These are phyloP conservation scores for Formica aserva DNA, from an alignment of 2,888 invertebrate genomes.

Conservation along the genomic window DNA sequence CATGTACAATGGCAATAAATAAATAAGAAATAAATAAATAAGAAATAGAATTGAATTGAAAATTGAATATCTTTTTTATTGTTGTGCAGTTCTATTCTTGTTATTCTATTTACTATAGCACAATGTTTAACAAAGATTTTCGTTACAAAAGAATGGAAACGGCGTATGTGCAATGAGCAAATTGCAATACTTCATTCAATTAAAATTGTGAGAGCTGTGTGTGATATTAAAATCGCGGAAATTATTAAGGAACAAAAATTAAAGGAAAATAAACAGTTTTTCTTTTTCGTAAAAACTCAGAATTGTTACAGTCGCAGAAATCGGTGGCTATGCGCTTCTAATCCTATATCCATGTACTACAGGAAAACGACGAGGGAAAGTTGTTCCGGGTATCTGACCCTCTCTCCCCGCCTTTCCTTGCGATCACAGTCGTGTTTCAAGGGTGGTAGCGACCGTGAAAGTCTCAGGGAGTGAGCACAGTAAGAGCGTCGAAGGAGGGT, in stretches of 20 bases:
- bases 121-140: not conserved
- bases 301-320: slow-evolving; percentile 9
- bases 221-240: slow-evolving; percentile 13
- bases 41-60: not conserved
- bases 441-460: slow-evolving; percentile 65
- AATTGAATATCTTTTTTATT: not conserved
- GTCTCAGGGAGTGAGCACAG: slow-evolving; percentile 63
- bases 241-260: not conserved
- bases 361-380: slow-evolving; percentile 68
- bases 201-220: not conserved
- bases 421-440: slow-evolving; percentile 56
- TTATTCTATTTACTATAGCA: not conserved
- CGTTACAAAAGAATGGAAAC: not conserved
- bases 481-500: slow-evolving; percentile 53
- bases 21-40: too few relatives aligned
- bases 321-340: slow-evolving; percentile 37
- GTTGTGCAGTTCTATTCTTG: not conserved
- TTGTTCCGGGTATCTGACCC: slow-evolving; percentile 67
- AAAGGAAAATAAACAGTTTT: not conserved
- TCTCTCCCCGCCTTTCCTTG: slow-evolving; percentile 52
- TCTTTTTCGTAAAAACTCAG: not conserved
- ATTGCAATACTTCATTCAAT: not conserved
- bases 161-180: not conserved
- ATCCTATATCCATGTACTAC: slow-evolving; percentile 19
- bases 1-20: too few relatives aligned